Base-by-base conservation (phyloP, 2,888 invertebrate genomes). In the Nasonovia ribisnigri region DNA sequence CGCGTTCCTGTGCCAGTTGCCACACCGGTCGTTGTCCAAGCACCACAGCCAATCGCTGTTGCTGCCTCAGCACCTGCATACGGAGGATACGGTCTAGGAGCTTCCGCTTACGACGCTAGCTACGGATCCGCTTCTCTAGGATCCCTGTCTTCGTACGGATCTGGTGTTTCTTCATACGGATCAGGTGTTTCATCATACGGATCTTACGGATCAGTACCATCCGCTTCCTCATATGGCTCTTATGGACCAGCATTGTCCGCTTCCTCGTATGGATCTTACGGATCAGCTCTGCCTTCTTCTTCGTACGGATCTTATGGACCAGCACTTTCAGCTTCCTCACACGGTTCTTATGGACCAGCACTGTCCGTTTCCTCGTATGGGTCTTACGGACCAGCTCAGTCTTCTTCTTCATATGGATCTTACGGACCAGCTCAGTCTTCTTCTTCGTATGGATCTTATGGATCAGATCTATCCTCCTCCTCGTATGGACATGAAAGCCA, bases 1-100 rank as follows among this genome's bases (percentile, higher is more conserved):
- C 84, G 84, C 13, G 89, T 93, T 20, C 93, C 90, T 26, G 93
- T 93, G 0, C 93, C 93, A 5, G 93, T 93, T 29, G 90, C 90
- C 48, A 90, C 93, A 36, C 93, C 93, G 0, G 57, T 86, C 26
- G 36, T 89, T 48, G 51, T 88, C 46, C 89, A 8, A 20, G 92
- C 92, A 24, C 88, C 92, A 5, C 92, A 93, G 3, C 84, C 92
- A 6, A 26, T 84, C 29, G 90, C 60, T 24, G 10, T 86, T 48
- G 84, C 93, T 11, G 93, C 84, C 1, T 36, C 93, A 36, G 87
- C 46, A 54, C 29, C 92, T 10, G 86, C 60, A 36, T 92, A 54
- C 77, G 57, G 89, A 10, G 93, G 90, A 54, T 93, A 93, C 57
- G 93, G 93, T 26, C 57, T 93, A 36, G 90, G 84, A 42, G 57